Evolutionary conservation across 2,797 vertebrate species (phyloP).

Genomic region (Falco concolor): DNA sequence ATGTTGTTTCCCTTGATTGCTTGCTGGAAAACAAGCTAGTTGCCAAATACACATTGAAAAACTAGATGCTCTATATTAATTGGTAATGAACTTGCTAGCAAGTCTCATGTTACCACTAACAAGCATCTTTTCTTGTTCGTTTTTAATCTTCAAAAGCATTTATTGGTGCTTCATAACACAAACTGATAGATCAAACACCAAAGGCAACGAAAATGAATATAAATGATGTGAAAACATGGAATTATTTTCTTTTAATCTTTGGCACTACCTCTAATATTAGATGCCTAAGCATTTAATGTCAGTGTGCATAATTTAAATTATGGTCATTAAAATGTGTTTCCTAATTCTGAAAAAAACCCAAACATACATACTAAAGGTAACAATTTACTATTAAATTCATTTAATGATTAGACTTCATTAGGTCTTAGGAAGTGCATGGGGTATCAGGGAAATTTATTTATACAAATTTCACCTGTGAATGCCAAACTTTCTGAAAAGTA

Average conservation of each 20-base stretch:
- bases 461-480: neutral
- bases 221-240: constrained; percentile 28
- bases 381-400: neutral
- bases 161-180: constrained; percentile 10
- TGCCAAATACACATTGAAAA: neutral
- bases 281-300: neutral
- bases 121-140: neutral
- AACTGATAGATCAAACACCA: constrained; percentile 64
- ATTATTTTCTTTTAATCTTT: constrained; percentile 31
- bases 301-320: neutral
- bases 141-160: constrained; percentile 49
- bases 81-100: neutral
- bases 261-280: neutral
- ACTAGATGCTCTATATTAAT: neutral
- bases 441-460: neutral
- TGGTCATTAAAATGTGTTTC: neutral
- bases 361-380: neutral
- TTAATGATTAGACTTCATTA: neutral
- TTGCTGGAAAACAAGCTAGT: neutral
- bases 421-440: neutral
- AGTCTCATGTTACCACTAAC: neutral
- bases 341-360: neutral
- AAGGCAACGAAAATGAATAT: constrained; percentile 36
- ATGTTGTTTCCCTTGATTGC: neutral
- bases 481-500: neutral